Evolutionary conservation across 2,113 vertebrate genomes (phyloP).

Genomic region (Catharus minimus): DNA sequence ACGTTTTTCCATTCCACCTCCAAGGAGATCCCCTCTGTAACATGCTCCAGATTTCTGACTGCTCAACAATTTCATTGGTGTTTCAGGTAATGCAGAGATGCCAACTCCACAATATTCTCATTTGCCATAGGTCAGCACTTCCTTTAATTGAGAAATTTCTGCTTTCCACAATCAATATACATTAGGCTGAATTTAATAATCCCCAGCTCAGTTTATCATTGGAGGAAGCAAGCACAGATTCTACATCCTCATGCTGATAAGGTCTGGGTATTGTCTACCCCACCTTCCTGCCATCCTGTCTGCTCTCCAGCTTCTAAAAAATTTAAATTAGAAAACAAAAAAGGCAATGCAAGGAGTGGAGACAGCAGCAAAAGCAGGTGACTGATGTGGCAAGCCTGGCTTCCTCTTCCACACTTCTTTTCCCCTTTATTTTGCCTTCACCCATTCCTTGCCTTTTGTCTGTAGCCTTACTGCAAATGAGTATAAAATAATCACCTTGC

Average conservation of each 20-base stretch:
- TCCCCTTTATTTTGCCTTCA: not conserved
- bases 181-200: not conserved
- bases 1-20: not conserved
- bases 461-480: conserved; percentile 13
- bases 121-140: not conserved
- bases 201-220: not conserved
- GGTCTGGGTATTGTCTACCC: not conserved
- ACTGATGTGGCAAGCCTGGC: not conserved
- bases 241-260: not conserved
- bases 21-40: not conserved
- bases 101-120: not conserved
- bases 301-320: conserved; percentile 19
- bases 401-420: not conserved
- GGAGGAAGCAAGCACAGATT: not conserved
- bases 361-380: not conserved
- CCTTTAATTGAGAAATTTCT: not conserved
- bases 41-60: not conserved
- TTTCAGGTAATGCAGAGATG: not conserved
- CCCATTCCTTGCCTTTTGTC: conserved; percentile 1
- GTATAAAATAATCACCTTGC: conserved; percentile 3
- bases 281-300: not conserved
- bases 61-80: not conserved
- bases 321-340: conserved; percentile 21
- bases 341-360: not conserved
- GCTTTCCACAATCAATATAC: not conserved